These are phyloP conservation scores for Acrocephalus scirpaceus DNA, from an alignment of 2,797 vertebrate species.

Conservation along the genomic window DNA sequence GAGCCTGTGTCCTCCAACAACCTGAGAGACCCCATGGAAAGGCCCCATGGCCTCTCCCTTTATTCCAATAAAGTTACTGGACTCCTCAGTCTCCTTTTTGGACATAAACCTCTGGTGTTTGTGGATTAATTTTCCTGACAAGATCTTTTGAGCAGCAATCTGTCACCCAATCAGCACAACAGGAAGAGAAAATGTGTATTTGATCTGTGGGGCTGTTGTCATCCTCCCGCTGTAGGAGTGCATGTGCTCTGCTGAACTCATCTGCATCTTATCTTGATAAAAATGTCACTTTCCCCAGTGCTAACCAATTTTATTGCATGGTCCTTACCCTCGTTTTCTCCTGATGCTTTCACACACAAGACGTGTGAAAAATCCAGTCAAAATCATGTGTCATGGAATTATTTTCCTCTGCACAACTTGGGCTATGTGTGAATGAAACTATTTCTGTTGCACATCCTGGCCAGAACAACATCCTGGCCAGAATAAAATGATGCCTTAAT, in stretches of 20 bases:
- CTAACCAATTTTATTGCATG: fast-evolving
- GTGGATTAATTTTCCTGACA: background rate
- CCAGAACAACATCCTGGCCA: background rate
- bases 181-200: background rate
- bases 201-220: background rate
- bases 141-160: background rate
- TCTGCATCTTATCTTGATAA: background rate
- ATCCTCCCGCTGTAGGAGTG: background rate
- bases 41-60: background rate
- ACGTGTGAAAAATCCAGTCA: background rate
- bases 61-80: background rate
- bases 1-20: background rate
- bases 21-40: background rate
- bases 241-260: background rate
- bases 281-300: background rate
- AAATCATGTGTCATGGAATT: background rate
- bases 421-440: background rate
- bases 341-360: background rate
- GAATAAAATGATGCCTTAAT: background rate
- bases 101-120: background rate
- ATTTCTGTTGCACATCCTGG: background rate
- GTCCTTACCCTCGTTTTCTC: background rate
- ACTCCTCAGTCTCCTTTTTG: background rate
- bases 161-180: background rate
- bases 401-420: background rate